These are phyloP conservation scores for Leptestheria dahalacensis DNA, from an alignment of 1,140 invertebrate species.

Conservation along the genomic window DNA sequence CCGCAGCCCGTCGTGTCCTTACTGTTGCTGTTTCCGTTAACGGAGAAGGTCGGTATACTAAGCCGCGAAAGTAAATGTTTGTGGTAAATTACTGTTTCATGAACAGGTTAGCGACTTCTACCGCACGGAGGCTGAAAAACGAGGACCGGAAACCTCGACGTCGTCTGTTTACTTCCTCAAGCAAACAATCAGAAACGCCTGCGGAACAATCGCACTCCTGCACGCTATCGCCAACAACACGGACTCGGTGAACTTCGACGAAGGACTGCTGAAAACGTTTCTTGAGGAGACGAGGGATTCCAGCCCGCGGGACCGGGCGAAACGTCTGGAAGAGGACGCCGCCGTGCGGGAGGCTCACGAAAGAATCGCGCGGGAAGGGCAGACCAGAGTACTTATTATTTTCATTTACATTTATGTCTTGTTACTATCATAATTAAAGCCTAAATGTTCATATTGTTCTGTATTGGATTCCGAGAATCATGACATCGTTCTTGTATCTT, in stretches of 20 bases:
- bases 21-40: constrained; percentile 72
- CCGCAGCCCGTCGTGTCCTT: constrained; percentile 69
- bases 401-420: neutral
- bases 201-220: constrained; percentile 84
- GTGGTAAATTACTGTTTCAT: neutral
- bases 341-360: constrained; percentile 67
- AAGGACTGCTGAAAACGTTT: constrained; percentile 63
- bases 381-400: constrained; percentile 41
- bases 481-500: neutral
- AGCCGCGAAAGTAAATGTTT: no score
- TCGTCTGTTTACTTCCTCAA: constrained; percentile 75
- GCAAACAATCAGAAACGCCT: constrained; percentile 86
- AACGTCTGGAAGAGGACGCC: constrained; percentile 48
- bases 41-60: constrained; percentile 60
- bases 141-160: constrained; percentile 41
- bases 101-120: constrained; percentile 42
- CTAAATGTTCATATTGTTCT: neutral
- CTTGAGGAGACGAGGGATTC: constrained; percentile 50
- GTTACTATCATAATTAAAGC: neutral
- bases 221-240: constrained; percentile 48
- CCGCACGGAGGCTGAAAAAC: constrained; percentile 40
- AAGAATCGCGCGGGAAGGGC: constrained; percentile 69
- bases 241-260: constrained; percentile 34
- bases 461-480: neutral
- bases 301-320: constrained; percentile 52